Evolutionary conservation across 1,140 invertebrate genomes (phyloP).

Genomic region (Condylostylus longicornis): DNA sequence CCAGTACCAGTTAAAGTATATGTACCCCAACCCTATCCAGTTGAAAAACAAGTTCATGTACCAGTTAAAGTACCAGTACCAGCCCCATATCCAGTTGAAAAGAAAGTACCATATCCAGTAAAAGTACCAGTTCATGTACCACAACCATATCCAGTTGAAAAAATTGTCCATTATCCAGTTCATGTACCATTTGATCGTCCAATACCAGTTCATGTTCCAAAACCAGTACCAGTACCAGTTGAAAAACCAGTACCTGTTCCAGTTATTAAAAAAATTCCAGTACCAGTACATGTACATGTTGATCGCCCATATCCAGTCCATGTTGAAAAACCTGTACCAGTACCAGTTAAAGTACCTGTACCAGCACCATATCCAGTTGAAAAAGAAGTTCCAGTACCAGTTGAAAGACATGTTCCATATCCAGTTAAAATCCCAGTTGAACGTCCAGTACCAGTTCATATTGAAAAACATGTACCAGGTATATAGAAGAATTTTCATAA

Average conservation of each 20-base stretch:
- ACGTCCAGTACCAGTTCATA: conserved; percentile 41
- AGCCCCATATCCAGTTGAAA: conserved; percentile 42
- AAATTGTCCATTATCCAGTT: conserved; percentile 33
- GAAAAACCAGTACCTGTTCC: conserved; percentile 26
- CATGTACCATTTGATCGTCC: conserved; percentile 26
- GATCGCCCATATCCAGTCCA: conserved; percentile 36
- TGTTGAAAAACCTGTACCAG: conserved; percentile 38
- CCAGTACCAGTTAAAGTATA: conserved; percentile 45
- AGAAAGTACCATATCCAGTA: conserved; percentile 37
- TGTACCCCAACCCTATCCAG: conserved; percentile 51
- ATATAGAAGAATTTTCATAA: too few species aligned
- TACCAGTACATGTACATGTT: conserved; percentile 35
- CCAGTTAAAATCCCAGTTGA: conserved; percentile 43
- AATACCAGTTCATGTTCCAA: conserved; percentile 35
- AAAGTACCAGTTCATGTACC: conserved; percentile 46
- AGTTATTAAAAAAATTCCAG: conserved; percentile 31
- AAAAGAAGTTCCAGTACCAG: conserved; percentile 39
- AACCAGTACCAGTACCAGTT: conserved; percentile 38
- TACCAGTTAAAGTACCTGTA: conserved; percentile 40
- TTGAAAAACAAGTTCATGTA: conserved; percentile 36
- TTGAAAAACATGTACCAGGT: conserved; percentile 42
- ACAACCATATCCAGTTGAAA: conserved; percentile 43
- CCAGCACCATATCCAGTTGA: conserved; percentile 39
- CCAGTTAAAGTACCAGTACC: conserved; percentile 41
- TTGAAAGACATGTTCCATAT: conserved; percentile 43